Percentiles rank a stretch among this genome's conserved stretches.
Conservation (phyloP, 2,888 invertebrate species). For the Cyclophora punctaria region DNA sequence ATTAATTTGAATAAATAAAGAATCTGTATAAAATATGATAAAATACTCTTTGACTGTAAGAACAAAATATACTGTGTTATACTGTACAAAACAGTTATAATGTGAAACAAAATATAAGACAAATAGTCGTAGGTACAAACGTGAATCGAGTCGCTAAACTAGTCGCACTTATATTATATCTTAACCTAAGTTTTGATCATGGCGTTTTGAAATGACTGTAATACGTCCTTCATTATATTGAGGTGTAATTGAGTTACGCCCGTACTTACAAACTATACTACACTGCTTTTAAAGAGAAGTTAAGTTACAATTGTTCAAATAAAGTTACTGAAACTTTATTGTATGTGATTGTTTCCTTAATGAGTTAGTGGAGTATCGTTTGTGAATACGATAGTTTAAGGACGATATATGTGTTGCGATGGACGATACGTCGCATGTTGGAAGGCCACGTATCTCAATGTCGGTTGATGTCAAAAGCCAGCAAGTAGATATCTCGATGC, state of each 20-base stretch:
- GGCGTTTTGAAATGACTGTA: slow-evolving; percentile 65
- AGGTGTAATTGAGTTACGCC: slow-evolving; percentile 16
- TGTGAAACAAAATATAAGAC: slow-evolving; percentile 34
- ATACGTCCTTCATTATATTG: slow-evolving; percentile 37
- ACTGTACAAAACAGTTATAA: slow-evolving; percentile 61
- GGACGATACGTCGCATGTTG: slow-evolving; percentile 60
- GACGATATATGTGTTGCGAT: slow-evolving; percentile 67
- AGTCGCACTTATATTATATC: slow-evolving; percentile 57
- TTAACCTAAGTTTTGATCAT: slow-evolving; percentile 64
- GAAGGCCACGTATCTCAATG: slow-evolving; percentile 66
- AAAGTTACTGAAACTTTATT: too few relatives aligned
- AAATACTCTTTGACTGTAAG: slow-evolving; percentile 52
- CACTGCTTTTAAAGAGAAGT: too few relatives aligned
- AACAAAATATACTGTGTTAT: slow-evolving; percentile 59
- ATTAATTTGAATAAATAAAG: slow-evolving; percentile 55
- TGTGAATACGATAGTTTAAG: slow-evolving; percentile 36
- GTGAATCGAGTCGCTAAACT: slow-evolving; percentile 52
- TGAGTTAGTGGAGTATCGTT: not conserved
- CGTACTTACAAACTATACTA: too few relatives aligned
- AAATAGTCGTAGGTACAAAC: slow-evolving; percentile 66
- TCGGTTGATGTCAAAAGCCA: slow-evolving; percentile 74
- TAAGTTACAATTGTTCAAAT: too few relatives aligned
- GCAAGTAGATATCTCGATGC: slow-evolving; percentile 75
- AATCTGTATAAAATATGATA: slow-evolving; percentile 51
- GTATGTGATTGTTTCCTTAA: too few relatives aligned